These are phyloP conservation scores for Cottus gobio DNA, from an alignment of 2,113 vertebrate species.

Conservation along the genomic window DNA sequence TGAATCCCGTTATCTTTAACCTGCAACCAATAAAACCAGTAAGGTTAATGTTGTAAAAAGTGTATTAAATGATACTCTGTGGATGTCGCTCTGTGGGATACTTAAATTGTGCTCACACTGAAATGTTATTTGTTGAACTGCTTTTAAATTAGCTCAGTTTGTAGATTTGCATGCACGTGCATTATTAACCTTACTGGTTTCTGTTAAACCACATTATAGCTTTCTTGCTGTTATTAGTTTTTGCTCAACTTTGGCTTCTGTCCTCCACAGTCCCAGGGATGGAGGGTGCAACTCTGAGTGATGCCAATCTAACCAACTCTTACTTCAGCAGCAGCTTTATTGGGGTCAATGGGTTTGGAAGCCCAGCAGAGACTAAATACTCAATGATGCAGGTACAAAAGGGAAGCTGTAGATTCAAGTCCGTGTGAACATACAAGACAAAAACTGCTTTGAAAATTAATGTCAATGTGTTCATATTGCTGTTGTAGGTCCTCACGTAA, in stretches of 20 bases:
- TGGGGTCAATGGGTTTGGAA: constrained; percentile 99
- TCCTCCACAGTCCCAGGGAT: constrained; percentile 91
- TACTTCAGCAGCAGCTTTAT: constrained; percentile 99
- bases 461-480: neutral
- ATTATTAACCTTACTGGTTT: neutral
- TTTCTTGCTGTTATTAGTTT: neutral
- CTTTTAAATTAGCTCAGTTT: constrained; percentile 37
- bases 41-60: neutral
- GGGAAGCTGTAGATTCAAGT: neutral
- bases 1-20: neutral
- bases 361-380: constrained; percentile 95
- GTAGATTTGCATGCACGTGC: neutral
- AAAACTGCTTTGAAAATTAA: neutral
- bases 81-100: neutral
- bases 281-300: constrained; percentile 90
- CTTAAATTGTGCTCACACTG: constrained; percentile 1
- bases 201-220: neutral
- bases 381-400: constrained; percentile 96
- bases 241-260: constrained; percentile 27
- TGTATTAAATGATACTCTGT: neutral
- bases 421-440: neutral
- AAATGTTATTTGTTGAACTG: constrained; percentile 20
- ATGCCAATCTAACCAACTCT: constrained; percentile 96
- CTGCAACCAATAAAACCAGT: rapidly evolving
- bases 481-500: neutral